Conservation (phyloP, 1,140 invertebrate genomes). For the Oryctes rhinoceros region DNA sequence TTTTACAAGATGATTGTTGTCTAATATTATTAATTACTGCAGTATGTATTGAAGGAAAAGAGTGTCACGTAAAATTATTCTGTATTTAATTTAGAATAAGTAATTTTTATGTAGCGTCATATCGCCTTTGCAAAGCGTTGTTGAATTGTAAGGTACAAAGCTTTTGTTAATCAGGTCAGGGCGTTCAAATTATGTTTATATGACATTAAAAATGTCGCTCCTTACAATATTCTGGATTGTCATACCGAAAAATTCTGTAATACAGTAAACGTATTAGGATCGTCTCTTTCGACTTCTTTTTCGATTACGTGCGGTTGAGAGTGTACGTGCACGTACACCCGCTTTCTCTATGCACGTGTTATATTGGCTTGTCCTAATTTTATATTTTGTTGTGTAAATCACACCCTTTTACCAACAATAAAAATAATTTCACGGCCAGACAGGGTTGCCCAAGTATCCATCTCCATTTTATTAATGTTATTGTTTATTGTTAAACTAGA, state of each 20-base stretch:
- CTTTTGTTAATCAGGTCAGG: conserved; percentile 47
- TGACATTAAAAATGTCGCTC: not conserved
- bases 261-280: not conserved
- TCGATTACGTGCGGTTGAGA: conserved; percentile 31
- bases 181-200: conserved; percentile 33
- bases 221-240: not conserved
- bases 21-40: conserved; percentile 44
- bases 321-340: conserved; percentile 37
- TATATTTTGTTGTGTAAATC: conserved; percentile 36
- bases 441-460: not conserved
- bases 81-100: conserved; percentile 57
- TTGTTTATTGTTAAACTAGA: not conserved
- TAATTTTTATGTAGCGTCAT: conserved; percentile 55
- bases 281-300: conserved; percentile 12
- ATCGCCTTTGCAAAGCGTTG: conserved; percentile 44
- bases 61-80: conserved; percentile 55
- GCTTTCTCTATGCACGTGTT: conserved; percentile 43
- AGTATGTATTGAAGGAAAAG: conserved; percentile 45
- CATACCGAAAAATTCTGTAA: not conserved
- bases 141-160: conserved; percentile 37
- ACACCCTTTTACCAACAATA: conserved; percentile 22
- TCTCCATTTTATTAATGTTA: not conserved
- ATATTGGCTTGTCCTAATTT: conserved; percentile 39
- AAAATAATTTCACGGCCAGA: not conserved
- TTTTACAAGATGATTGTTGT: conserved; percentile 51